Evolutionary conservation across 1,140 invertebrate genomes (phyloP).

Genomic region (Teleogryllus occipitalis): DNA sequence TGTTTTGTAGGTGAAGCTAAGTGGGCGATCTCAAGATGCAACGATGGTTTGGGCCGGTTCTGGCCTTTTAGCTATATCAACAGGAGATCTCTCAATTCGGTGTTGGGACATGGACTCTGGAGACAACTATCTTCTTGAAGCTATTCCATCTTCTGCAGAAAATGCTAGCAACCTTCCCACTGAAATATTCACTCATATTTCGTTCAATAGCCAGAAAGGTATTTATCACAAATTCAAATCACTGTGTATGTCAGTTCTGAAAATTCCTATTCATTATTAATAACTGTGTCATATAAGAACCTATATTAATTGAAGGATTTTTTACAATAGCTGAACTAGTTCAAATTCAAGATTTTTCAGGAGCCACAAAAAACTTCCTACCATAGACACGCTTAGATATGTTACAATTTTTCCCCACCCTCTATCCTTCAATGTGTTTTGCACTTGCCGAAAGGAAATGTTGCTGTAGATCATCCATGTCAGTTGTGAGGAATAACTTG

Average conservation of each 20-base stretch:
- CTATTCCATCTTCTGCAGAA: background rate
- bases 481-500: no score
- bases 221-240: constrained; percentile 23
- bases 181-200: constrained; percentile 65
- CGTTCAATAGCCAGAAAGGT: constrained; percentile 46
- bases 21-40: constrained; percentile 51
- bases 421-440: no score
- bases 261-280: no score
- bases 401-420: no score
- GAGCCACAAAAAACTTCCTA: no score
- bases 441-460: no score
- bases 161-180: constrained; percentile 32
- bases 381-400: no score
- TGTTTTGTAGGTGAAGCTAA: constrained; percentile 59
- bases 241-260: background rate
- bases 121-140: constrained; percentile 76
- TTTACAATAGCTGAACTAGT: no score
- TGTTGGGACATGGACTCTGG: constrained; percentile 91
- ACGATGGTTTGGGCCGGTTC: constrained; percentile 62
- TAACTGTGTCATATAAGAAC: no score
- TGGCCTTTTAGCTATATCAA: constrained; percentile 63
- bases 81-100: constrained; percentile 69
- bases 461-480: no score
- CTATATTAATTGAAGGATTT: no score
- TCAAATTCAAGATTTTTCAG: no score